A percentile compares a stretch with the other conserved stretches of the same genome.
These are phyloP conservation scores for Hymenochirus boettgeri DNA, from an alignment of 2,113 vertebrate species.

Conservation along the genomic window DNA sequence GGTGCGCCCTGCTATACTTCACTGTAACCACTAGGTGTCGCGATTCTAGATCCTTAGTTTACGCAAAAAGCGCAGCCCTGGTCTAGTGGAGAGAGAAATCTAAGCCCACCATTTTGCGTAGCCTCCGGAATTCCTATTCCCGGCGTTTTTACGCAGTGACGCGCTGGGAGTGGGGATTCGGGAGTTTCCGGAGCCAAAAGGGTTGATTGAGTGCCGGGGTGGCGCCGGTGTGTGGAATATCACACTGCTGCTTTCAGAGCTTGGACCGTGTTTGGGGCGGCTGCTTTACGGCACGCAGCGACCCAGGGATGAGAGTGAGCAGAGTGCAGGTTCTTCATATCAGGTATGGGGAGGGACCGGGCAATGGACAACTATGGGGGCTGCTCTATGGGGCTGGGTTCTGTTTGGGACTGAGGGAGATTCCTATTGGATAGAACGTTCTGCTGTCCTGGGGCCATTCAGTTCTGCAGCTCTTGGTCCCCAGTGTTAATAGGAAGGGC, in stretches of 20 bases:
- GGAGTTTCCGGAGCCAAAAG: constrained; percentile 29
- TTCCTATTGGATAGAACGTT: no score
- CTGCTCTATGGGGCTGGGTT: no score
- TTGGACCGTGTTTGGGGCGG: not conserved
- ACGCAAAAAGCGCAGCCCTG: constrained; percentile 1
- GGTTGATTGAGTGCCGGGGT: constrained; percentile 21
- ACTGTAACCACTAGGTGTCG: constrained; percentile 13
- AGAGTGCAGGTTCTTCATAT: not conserved
- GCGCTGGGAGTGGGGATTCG: constrained; percentile 21
- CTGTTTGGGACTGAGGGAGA: no score
- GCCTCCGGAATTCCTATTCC: constrained; percentile 38
- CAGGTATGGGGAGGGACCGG: constrained; percentile 14
- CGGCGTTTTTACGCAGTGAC: constrained; percentile 21
- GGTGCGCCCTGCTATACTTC: not conserved
- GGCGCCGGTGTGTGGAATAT: constrained; percentile 19
- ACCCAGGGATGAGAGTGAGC: constrained; percentile 10
- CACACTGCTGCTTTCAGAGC: not conserved
- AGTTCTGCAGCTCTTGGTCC: no score
- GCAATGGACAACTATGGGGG: not conserved
- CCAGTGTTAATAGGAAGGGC: no score
- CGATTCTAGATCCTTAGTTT: not conserved
- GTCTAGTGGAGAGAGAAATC: not conserved
- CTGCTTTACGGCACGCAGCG: constrained; percentile 7
- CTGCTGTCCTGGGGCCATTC: no score
- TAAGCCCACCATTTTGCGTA: not conserved